A percentile compares a stretch with the other conserved stretches of the same genome.
phyloP scores from a whole-genome alignment of 2,888 invertebrate genomes.

The Scaeva pyrastri region DNA sequence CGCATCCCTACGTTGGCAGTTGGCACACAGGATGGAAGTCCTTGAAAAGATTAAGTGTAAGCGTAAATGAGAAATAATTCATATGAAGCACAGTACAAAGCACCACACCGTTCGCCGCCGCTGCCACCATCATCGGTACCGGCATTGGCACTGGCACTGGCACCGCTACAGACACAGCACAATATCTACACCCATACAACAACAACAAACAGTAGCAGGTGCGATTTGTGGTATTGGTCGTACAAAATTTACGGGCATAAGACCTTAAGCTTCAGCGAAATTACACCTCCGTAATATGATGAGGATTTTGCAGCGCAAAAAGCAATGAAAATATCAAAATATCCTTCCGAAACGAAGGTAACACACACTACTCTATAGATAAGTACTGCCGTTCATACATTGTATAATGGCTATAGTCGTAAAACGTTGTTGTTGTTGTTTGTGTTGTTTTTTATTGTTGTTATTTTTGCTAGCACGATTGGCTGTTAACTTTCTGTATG shows the following conservation, averaged over 20 bases:
- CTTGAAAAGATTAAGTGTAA: constrained; percentile 56
- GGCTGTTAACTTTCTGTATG: constrained; percentile 49
- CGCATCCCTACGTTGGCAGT: neutral
- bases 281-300: constrained; percentile 41
- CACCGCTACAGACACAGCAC: too few relatives aligned
- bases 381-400: constrained; percentile 15
- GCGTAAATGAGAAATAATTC: constrained; percentile 69
- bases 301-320: constrained; percentile 32
- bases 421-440: constrained; percentile 31
- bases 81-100: constrained; percentile 39
- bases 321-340: constrained; percentile 53
- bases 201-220: constrained; percentile 24
- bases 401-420: constrained; percentile 26
- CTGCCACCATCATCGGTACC: too few relatives aligned
- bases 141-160: too few relatives aligned
- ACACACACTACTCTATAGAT: constrained; percentile 1
- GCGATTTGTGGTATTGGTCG: constrained; percentile 54
- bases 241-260: constrained; percentile 32
- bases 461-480: constrained; percentile 34
- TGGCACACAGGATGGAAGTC: constrained; percentile 31
- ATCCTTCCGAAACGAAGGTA: constrained; percentile 25
- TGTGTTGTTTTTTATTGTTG: neutral
- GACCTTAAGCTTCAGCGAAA: constrained; percentile 32
- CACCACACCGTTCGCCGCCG: neutral
- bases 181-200: too few relatives aligned